Base-by-base conservation (phyloP, 64 coral and sea anemone genomes). In the Stichodactyla helianthus region DNA sequence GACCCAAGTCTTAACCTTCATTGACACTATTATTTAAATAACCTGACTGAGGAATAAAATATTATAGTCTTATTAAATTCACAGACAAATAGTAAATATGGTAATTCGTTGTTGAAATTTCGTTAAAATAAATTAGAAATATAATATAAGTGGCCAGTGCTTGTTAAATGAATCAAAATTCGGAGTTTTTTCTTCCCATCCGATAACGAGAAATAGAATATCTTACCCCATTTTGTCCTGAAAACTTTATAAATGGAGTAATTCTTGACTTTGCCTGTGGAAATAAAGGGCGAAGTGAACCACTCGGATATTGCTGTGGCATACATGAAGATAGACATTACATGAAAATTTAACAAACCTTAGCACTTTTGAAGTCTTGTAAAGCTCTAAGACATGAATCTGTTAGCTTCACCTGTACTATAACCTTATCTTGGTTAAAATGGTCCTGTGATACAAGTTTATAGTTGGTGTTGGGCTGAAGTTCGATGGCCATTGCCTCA, bases 301-400 rank as follows among this genome's bases (percentile, higher is more conserved):
- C 31, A 51, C 31, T 81, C 31, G 13, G 7, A 65, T n/a, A 65
- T 65, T 13, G 61, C 54, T 18, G 28, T 84, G 83, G 23, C 54
- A 84, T 25, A 7, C 25, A 59, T 44, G 35, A 44, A 44, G 35
- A 44, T 10, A 84, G 56, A 63, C 44, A 84, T 6, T 13, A 15
- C 27, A 25, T 89, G 55, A 54, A 89, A 82, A 65, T 82, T 82
- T n/a, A 87, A 82, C 82, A 58, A 51, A 97, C 94, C 94, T 89
- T 85, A 22, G 50, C 58, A 28, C 55, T 90, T 64, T 97, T 87
- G 55, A 92, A 90, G 10, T 93, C 94, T 85, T 97, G 87, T 16
- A 97, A 85, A 11, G 94, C 91, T 90, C 91, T 84, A 50, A 97
- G 88, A 59, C 94, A 97, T 2, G 94, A 97, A 81, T 97, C 94